These are phyloP conservation scores for Alaudala cheleensis DNA, from an alignment of 2,113 vertebrate species.

Conservation along the genomic window DNA sequence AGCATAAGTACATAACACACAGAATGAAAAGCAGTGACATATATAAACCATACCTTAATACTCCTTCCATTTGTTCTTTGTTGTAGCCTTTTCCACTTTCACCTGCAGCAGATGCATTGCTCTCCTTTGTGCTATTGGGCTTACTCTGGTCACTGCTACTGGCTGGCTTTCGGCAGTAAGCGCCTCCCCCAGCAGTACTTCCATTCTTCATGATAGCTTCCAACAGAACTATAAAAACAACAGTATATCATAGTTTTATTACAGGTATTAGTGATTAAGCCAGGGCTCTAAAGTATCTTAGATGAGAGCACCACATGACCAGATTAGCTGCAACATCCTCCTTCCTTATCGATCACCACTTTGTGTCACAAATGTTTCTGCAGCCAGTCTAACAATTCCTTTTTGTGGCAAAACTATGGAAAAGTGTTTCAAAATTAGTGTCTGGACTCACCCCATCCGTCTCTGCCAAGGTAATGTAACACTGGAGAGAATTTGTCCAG, in stretches of 20 bases:
- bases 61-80: slow-evolving; percentile 91
- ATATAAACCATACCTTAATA: slow-evolving; percentile 83
- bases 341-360: neutral
- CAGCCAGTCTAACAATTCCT: neutral
- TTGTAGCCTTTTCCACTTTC: slow-evolving; percentile 86
- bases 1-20: neutral
- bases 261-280: neutral
- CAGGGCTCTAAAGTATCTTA: neutral
- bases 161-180: slow-evolving; percentile 79
- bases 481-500: neutral
- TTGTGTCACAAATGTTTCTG: neutral
- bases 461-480: neutral
- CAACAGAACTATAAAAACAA: slow-evolving; percentile 81
- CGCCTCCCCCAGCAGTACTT: slow-evolving; percentile 82
- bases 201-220: slow-evolving; percentile 89
- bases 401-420: accelerated
- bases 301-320: neutral
- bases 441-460: neutral
- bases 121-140: slow-evolving; percentile 62
- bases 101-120: slow-evolving; percentile 46
- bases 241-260: neutral
- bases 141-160: slow-evolving; percentile 68
- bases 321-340: neutral
- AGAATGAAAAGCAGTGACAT: slow-evolving; percentile 9
- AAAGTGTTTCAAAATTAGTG: neutral